A percentile compares a stretch with the other conserved stretches of the same genome.
These are phyloP conservation scores for Ligdia adustata DNA, from an alignment of 2,888 invertebrate species.

Conservation along the genomic window DNA sequence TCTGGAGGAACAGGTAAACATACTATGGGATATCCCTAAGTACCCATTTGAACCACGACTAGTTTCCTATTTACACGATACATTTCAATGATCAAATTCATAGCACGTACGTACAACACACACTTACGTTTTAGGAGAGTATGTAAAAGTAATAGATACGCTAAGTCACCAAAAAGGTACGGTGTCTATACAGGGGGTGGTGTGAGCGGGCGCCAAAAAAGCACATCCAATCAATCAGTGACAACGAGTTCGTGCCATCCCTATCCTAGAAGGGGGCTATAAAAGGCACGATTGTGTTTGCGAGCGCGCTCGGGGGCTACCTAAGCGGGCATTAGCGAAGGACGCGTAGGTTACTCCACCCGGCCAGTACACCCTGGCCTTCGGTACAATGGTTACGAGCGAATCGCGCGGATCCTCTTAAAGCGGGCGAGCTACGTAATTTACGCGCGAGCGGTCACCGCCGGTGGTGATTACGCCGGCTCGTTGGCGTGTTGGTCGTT, in stretches of 20 bases:
- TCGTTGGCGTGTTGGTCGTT: slow-evolving; percentile 68
- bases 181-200: too few relatives aligned
- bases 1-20: slow-evolving; percentile 2
- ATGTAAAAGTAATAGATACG: too few relatives aligned
- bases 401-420: slow-evolving; percentile 46
- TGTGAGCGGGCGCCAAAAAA: slow-evolving; percentile 26
- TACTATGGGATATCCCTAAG: neutral
- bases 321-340: slow-evolving; percentile 78
- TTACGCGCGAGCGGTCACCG: slow-evolving; percentile 81
- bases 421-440: slow-evolving; percentile 63
- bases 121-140: too few relatives aligned
- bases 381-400: slow-evolving; percentile 20
- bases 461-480: slow-evolving; percentile 74
- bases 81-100: too few relatives aligned
- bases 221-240: slow-evolving; percentile 65
- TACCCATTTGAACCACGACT: too few relatives aligned
- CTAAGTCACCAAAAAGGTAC: too few relatives aligned
- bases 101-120: too few relatives aligned
- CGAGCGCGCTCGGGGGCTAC: slow-evolving; percentile 67
- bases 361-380: slow-evolving; percentile 54
- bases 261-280: slow-evolving; percentile 60
- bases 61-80: too few relatives aligned
- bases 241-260: slow-evolving; percentile 51
- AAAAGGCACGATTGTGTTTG: slow-evolving; percentile 74
- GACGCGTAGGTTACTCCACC: slow-evolving; percentile 63